A percentile compares a stretch with the other conserved stretches of the same genome.
These are phyloP conservation scores for Hydractinia echinata DNA, from an alignment of 30 jellyfish, hydroid and myxozoan genomes.

Conservation along the genomic window DNA sequence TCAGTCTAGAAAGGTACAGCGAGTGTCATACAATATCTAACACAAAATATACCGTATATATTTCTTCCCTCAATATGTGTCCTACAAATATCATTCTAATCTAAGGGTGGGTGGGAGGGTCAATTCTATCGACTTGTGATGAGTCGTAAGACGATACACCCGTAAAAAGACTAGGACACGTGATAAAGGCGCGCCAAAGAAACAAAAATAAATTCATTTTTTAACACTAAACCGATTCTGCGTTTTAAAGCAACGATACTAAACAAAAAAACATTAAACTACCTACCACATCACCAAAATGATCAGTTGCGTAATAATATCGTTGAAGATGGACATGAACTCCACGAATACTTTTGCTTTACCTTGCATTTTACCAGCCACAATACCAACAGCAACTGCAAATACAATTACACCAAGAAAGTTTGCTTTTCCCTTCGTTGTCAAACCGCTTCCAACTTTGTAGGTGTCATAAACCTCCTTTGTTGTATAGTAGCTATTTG, in stretches of 20 bases:
- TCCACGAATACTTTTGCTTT: constrained; percentile 53
- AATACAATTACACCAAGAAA: constrained; percentile 79
- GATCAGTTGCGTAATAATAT: constrained; percentile 59
- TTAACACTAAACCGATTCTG: not conserved
- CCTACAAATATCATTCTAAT: too few species aligned
- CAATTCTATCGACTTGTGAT: too few species aligned
- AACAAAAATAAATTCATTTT: too few species aligned
- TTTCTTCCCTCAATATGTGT: too few species aligned
- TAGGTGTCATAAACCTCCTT: constrained; percentile 23
- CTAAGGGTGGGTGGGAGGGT: too few species aligned
- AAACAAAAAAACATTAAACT: not conserved
- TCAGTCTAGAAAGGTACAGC: too few species aligned
- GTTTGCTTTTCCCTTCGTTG: constrained; percentile 54
- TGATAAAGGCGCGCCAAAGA: too few species aligned
- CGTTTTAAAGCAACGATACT: not conserved
- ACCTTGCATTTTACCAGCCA: constrained; percentile 72
- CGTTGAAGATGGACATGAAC: constrained; percentile 49
- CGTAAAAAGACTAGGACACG: too few species aligned
- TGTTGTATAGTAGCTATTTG: not conserved
- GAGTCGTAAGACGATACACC: too few species aligned
- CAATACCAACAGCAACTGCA: constrained; percentile 63
- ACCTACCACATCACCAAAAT: constrained; percentile 85
- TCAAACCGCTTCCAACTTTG: constrained; percentile 42
- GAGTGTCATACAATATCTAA: too few species aligned
- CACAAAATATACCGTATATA: too few species aligned